Evolutionary conservation across 1,140 invertebrate genomes (phyloP).

Genomic region (Drosophila neocordata): DNA sequence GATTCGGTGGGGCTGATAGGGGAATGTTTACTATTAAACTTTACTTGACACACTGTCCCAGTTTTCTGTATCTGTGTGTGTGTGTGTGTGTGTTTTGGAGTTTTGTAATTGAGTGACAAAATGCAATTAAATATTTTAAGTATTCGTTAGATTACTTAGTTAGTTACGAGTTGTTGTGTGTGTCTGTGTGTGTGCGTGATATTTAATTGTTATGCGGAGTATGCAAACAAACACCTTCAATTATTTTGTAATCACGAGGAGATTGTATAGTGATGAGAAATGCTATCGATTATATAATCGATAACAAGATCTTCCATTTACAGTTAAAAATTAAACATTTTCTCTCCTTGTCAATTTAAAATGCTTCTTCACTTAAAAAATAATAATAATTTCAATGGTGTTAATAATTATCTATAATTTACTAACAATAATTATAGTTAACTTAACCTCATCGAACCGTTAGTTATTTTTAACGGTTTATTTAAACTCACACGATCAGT

Average conservation of each 20-base stretch:
- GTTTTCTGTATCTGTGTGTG: conserved; percentile 37
- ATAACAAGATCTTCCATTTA: too few species aligned
- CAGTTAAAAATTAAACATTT: too few species aligned
- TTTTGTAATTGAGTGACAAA: conserved; percentile 67
- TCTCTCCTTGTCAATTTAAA: too few species aligned
- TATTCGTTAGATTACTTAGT: conserved; percentile 34
- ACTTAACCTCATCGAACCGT: background rate
- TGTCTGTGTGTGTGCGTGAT: conserved; percentile 4
- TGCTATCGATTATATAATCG: too few species aligned
- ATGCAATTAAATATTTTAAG: conserved; percentile 69
- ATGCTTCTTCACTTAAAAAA: too few species aligned
- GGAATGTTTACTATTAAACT: conserved; percentile 54
- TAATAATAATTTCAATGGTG: too few species aligned
- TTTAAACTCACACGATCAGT: background rate
- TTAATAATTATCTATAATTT: background rate
- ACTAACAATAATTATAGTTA: background rate
- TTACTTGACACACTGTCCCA: conserved; percentile 75
- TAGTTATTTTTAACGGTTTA: too few species aligned
- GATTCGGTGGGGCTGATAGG: background rate
- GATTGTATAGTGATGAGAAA: too few species aligned
- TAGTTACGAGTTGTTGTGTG: conserved; percentile 20
- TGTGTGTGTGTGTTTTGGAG: background rate
- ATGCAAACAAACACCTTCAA: background rate
- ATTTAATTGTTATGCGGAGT: background rate
- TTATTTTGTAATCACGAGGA: background rate